phyloP scores from a whole-genome alignment of 2,113 vertebrate genomes.

The Albula glossodonta region DNA sequence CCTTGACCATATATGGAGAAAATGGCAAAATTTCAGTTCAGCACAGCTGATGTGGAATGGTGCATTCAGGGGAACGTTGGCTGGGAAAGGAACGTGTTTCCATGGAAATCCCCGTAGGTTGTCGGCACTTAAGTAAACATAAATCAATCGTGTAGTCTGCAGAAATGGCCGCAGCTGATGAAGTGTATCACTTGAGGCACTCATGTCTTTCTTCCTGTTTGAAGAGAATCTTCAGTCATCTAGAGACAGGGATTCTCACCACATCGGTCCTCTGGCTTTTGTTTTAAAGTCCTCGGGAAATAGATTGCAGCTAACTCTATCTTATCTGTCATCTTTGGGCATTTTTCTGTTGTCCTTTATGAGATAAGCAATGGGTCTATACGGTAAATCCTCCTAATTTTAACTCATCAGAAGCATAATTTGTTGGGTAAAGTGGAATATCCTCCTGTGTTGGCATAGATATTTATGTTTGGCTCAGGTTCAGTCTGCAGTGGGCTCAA shows the following conservation, averaged over 20 bases:
- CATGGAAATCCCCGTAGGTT: constrained; percentile 22
- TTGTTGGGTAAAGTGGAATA: background rate
- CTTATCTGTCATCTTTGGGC: background rate
- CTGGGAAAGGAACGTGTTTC: constrained; percentile 27
- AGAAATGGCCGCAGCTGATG: constrained; percentile 20
- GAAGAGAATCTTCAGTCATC: background rate
- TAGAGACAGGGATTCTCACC: background rate
- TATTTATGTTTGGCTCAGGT: background rate
- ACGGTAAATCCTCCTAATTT: background rate
- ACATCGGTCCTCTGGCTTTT: background rate
- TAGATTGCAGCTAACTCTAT: background rate
- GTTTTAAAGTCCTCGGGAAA: background rate
- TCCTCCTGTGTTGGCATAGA: background rate
- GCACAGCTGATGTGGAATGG: constrained; percentile 4
- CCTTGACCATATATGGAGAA: background rate
- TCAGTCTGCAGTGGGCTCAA: background rate
- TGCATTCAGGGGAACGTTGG: constrained; percentile 8
- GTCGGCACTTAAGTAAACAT: constrained; percentile 20
- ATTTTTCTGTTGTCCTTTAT: background rate
- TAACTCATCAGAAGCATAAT: background rate
- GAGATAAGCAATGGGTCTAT: background rate
- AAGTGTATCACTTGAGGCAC: background rate
- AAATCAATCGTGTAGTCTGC: constrained; percentile 17
- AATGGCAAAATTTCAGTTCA: background rate
- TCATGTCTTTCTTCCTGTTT: background rate